Evolutionary conservation across 2,797 vertebrate species (phyloP).

Genomic region (Melopsittacus undulatus): DNA sequence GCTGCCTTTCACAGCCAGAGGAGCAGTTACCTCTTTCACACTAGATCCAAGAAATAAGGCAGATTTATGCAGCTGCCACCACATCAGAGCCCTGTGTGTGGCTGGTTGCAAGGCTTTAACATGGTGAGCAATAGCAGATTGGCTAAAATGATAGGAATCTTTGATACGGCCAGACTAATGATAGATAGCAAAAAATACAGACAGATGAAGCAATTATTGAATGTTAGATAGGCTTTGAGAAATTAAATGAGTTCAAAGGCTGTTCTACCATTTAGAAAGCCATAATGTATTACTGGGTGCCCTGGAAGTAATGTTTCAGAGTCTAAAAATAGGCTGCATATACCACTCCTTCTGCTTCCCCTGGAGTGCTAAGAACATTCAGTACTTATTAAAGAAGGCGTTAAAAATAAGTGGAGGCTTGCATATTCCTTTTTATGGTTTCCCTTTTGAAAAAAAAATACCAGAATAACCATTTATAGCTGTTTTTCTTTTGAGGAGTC

Average conservation of each 20-base stretch:
- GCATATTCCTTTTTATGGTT: neutral
- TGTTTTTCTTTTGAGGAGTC: neutral
- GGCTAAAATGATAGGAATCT: neutral
- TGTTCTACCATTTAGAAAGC: neutral
- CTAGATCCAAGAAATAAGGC: neutral
- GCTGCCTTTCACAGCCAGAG: neutral
- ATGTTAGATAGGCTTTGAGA: slow-evolving; percentile 1
- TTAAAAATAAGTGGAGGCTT: slow-evolving; percentile 23
- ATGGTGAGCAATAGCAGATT: accelerated
- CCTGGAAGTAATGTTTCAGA: neutral
- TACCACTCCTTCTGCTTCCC: slow-evolving; percentile 33
- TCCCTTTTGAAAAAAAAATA: neutral
- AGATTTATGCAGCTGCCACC: neutral
- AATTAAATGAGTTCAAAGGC: neutral
- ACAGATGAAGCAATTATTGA: neutral
- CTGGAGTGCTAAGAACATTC: slow-evolving; percentile 19
- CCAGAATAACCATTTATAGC: neutral
- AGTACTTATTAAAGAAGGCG: slow-evolving; percentile 41
- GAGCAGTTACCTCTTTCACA: neutral
- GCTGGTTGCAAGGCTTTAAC: neutral
- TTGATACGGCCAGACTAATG: neutral
- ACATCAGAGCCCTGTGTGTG: neutral
- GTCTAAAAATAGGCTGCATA: slow-evolving; percentile 11
- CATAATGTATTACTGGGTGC: neutral
- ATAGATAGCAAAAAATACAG: neutral